Evolutionary conservation across 1,140 invertebrate species (phyloP).

Genomic region (Papilio glaucus): DNA sequence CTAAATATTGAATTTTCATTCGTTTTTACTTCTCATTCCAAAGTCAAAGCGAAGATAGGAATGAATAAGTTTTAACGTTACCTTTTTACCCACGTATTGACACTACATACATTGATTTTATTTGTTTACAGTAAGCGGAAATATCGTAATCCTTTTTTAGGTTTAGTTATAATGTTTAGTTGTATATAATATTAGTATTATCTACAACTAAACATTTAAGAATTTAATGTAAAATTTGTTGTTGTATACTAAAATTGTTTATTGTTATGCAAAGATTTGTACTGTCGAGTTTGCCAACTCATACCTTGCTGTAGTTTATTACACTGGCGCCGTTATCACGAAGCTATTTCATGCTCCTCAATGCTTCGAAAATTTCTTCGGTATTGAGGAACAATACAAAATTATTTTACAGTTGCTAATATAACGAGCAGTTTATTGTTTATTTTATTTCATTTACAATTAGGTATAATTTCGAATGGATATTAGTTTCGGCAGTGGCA

Average conservation of each 20-base stretch:
- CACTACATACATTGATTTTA: neutral
- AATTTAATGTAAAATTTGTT: neutral
- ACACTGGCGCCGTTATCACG: constrained; percentile 21
- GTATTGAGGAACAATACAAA: neutral
- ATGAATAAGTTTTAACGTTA: neutral
- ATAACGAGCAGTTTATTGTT: constrained; percentile 38
- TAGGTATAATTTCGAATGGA: constrained; percentile 43
- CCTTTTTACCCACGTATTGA: neutral
- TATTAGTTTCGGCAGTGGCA: constrained; percentile 50
- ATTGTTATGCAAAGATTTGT: constrained; percentile 8
- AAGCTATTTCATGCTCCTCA: constrained; percentile 31
- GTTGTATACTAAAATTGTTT: neutral
- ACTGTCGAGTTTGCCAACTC: constrained; percentile 14
- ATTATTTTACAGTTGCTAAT: constrained; percentile 27
- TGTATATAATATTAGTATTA: too few relatives aligned
- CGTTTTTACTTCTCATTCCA: constrained; percentile 47
- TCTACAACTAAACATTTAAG: too few relatives aligned
- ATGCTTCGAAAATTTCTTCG: constrained; percentile 26
- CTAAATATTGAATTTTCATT: constrained; percentile 71
- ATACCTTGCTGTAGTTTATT: constrained; percentile 26
- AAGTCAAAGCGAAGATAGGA: constrained; percentile 16
- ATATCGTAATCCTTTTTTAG: neutral
- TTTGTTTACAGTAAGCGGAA: too few relatives aligned
- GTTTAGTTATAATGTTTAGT: too few relatives aligned
- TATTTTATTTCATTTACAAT: constrained; percentile 36